Conservation (phyloP, 2,113 vertebrate genomes). For the Psilopsiagon aymara region DNA sequence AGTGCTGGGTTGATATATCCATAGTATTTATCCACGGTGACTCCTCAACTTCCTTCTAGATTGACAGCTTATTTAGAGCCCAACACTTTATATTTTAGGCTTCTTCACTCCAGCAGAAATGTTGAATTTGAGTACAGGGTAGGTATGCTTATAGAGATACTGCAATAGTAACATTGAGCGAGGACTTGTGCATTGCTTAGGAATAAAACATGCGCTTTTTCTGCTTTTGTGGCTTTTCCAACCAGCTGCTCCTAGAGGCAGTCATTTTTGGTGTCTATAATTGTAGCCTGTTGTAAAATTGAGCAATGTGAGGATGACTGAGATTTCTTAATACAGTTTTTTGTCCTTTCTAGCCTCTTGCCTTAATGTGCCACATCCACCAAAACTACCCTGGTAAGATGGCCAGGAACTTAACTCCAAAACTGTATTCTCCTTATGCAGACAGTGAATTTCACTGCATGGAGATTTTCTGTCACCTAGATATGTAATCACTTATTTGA, state of each 20-base stretch:
- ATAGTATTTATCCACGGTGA: background rate
- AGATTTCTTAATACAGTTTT: background rate
- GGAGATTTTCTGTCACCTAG: background rate
- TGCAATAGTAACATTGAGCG: background rate
- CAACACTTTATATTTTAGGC: background rate
- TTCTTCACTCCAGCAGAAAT: background rate
- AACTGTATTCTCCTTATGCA: background rate
- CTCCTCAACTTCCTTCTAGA: background rate
- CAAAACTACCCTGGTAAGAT: background rate
- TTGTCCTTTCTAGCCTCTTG: background rate
- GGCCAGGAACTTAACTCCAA: background rate
- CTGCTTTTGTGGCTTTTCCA: background rate
- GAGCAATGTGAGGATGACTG: background rate
- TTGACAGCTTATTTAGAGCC: background rate
- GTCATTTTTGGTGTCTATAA: background rate
- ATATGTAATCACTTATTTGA: background rate
- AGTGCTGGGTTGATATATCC: background rate
- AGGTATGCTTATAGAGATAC: background rate
- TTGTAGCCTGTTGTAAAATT: background rate
- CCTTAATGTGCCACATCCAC: background rate
- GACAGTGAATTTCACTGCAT: background rate
- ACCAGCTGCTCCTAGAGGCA: background rate
- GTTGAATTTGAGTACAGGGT: background rate
- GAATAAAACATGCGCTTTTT: background rate
- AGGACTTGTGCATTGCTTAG: background rate